phyloP scores from a whole-genome alignment of 53 echinoderm and acorn worm genomes.

The Astropecten irregularis region DNA sequence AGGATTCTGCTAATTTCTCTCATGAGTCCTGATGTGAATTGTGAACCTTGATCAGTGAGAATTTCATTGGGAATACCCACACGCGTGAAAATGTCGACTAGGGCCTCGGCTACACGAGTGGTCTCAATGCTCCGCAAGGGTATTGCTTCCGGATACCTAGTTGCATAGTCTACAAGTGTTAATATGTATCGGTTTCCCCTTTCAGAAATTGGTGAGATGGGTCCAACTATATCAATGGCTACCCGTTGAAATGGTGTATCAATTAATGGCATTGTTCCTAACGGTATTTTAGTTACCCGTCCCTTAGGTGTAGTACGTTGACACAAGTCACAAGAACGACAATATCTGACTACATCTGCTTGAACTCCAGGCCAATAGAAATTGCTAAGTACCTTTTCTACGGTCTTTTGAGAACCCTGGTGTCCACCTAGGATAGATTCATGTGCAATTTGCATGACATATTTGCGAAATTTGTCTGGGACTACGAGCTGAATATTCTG shows the following conservation, averaged over 20 bases:
- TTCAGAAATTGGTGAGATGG: constrained; percentile 36
- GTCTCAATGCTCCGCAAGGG: constrained; percentile 52
- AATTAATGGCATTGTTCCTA: constrained; percentile 47
- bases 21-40: constrained; percentile 54
- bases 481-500: constrained; percentile 27
- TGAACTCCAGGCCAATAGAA: constrained; percentile 56
- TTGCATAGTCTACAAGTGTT: constrained; percentile 50
- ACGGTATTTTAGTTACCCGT: constrained; percentile 22
- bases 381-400: constrained; percentile 27
- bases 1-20: constrained; percentile 53
- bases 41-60: constrained; percentile 54
- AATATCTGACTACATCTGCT: constrained; percentile 22
- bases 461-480: constrained; percentile 23
- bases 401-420: constrained; percentile 31
- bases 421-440: constrained; percentile 68
- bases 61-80: constrained; percentile 67
- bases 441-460: constrained; percentile 48
- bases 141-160: constrained; percentile 53
- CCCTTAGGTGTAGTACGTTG: constrained; percentile 55
- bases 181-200: constrained; percentile 35
- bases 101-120: constrained; percentile 40
- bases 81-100: constrained; percentile 52
- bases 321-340: constrained; percentile 60
- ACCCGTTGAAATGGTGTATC: constrained; percentile 53
- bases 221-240: constrained; percentile 52